A percentile compares a stretch with the other conserved stretches of the same genome.
phyloP scores from a whole-genome alignment of 2,113 vertebrate species.

The Caracal caracal region DNA sequence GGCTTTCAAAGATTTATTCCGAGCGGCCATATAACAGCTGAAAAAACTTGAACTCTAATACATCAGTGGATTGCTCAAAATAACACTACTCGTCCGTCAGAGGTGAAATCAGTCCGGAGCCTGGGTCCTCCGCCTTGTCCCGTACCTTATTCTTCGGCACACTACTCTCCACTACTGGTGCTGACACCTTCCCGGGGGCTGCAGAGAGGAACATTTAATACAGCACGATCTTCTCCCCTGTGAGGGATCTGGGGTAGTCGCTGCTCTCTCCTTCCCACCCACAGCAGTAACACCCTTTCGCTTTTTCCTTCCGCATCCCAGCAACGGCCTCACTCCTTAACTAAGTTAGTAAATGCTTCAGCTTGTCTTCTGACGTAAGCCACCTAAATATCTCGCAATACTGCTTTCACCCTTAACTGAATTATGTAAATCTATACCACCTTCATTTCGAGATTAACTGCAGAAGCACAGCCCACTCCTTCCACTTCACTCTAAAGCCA shows the following conservation, averaged over 20 bases:
- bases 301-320: background rate
- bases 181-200: background rate
- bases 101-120: background rate
- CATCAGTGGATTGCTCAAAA: background rate
- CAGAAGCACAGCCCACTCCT: background rate
- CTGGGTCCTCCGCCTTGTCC: background rate
- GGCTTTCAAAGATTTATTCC: background rate
- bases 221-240: background rate
- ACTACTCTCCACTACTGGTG: background rate
- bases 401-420: background rate
- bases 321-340: background rate
- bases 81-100: background rate
- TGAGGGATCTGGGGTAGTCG: background rate
- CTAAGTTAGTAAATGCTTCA: background rate
- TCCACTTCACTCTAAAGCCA: background rate
- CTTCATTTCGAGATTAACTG: background rate
- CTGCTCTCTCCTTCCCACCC: background rate
- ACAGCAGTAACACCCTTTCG: background rate
- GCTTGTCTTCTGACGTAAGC: background rate
- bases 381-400: background rate
- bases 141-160: background rate
- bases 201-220: background rate
- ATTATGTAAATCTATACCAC: background rate
- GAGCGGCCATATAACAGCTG: background rate
- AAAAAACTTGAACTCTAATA: background rate